Evolutionary conservation across 1,140 invertebrate species (phyloP), one percentile per base, ranked within the genome.

Genomic region (Cephus cinctus): DNA sequence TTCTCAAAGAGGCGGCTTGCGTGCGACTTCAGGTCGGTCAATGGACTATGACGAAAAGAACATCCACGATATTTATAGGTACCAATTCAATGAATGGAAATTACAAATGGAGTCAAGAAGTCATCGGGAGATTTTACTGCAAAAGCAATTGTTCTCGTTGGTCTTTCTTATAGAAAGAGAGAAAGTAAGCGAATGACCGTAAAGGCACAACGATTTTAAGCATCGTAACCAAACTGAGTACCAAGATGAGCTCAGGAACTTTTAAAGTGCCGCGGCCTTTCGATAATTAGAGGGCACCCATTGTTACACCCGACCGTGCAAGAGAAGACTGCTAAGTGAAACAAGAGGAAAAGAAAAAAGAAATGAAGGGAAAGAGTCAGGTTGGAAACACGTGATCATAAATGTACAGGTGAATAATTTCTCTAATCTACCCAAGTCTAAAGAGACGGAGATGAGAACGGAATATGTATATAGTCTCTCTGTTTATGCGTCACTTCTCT

Each of bases 221-320:
- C 50, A 65, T 63, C 62, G 61, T 66, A 8, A 70, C 65, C 64
- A 69, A 71, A 70, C 61, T 59, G 54, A 63, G 47, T 58, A 61
- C 59, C 57, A 60, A 63, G 67, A 71, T 72, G 69, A 66, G 58
- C 59, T 67, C 50, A 58, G 61, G 64, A 67, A 66, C 63, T 71
- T 63, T 72, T 72, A 74, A 75, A 75, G 72, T 70, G 72, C 68
- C 67, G 72, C 73, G 73, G 72, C 57, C 63, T 71, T 67, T 63
- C 61, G 70, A 74, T 76, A 76, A 76, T 76, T 76, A 76, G 64
- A 75, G 73, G 72, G 72, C 71, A 63, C 69, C 63, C 65, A 73
- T 73, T 71, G 71, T 71, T 72, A 68, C 58, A 64, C 52, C 62
- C 61, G 59, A 25, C 44, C 47, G 49, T 14, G 46, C 46, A 8